A percentile compares a stretch with the other conserved stretches of the same genome.
These are phyloP conservation scores for Bergia puertoricense DNA, from an alignment of 92 coral and sea anemone species.

Conservation along the genomic window DNA sequence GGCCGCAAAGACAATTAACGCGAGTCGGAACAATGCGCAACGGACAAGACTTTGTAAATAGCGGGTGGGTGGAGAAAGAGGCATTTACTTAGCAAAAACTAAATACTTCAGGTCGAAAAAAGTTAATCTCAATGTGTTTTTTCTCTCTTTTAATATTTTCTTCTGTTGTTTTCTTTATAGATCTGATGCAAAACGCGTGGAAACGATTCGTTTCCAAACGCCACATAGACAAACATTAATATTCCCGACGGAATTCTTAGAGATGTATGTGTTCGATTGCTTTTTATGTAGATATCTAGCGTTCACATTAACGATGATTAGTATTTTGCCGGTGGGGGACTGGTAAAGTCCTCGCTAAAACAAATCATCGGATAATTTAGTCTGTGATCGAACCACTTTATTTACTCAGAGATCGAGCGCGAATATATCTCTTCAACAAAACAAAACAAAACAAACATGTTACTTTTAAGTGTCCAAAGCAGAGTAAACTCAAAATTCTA, in stretches of 20 bases:
- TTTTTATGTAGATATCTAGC: not conserved
- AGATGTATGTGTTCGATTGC: not conserved
- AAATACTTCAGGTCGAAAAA: not conserved
- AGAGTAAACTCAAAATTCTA: not conserved
- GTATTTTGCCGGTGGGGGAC: not conserved
- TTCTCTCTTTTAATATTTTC: not conserved
- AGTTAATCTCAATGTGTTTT: not conserved
- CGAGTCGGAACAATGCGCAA: not conserved
- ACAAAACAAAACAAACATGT: not conserved
- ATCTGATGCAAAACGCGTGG: not conserved
- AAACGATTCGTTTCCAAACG: not conserved
- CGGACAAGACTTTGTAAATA: not conserved
- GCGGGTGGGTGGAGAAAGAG: not conserved
- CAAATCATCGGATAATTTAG: not conserved
- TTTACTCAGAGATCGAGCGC: not conserved
- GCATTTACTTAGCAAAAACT: not conserved
- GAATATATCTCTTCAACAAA: not conserved
- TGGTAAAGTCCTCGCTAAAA: not conserved
- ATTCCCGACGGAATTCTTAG: not conserved
- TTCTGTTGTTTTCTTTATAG: not conserved
- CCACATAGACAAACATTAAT: not conserved
- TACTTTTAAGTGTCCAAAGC: not conserved
- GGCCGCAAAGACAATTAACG: constrained; percentile 32
- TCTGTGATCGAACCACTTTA: not conserved
- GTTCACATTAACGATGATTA: not conserved